Percentiles rank a stretch among this genome's conserved stretches.
These are phyloP conservation scores for Parazoanthus atlanticus DNA, from an alignment of 92 coral and sea anemone genomes.

Conservation along the genomic window DNA sequence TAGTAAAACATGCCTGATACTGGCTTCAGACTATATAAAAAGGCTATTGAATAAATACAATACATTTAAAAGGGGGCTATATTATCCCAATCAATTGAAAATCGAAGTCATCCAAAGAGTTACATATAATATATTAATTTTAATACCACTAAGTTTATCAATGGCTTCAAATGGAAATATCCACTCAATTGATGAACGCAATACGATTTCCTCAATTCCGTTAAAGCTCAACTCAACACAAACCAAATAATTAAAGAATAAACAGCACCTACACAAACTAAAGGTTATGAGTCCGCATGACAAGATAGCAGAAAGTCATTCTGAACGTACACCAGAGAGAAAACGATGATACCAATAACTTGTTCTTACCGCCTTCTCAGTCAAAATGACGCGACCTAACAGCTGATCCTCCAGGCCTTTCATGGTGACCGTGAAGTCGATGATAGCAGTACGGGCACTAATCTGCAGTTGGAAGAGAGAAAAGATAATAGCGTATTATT, in stretches of 20 bases:
- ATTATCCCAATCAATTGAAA: no score
- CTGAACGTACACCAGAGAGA: not conserved
- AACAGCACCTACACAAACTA: no score
- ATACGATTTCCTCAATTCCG: no score
- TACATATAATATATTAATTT: no score
- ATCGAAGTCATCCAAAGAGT: no score
- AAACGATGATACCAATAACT: not conserved
- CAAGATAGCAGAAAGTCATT: not conserved
- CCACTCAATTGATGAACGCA: not conserved
- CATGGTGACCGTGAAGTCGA: constrained; percentile 98
- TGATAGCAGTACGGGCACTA: constrained; percentile 94
- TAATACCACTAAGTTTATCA: no score
- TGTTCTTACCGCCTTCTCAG: constrained; percentile 95
- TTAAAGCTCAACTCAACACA: no score
- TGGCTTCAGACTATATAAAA: no score
- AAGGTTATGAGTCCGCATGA: not conserved
- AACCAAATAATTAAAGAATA: no score
- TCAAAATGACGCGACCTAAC: constrained; percentile 93
- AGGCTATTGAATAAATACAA: no score
- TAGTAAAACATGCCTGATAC: no score
- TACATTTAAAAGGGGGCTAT: no score
- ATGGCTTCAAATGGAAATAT: not conserved
- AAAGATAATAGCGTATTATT: not conserved
- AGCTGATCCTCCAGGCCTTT: constrained; percentile 97
- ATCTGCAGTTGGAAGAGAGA: constrained; percentile 54